Conservation (phyloP, 1,140 invertebrate species). For the Prorops nasuta region DNA sequence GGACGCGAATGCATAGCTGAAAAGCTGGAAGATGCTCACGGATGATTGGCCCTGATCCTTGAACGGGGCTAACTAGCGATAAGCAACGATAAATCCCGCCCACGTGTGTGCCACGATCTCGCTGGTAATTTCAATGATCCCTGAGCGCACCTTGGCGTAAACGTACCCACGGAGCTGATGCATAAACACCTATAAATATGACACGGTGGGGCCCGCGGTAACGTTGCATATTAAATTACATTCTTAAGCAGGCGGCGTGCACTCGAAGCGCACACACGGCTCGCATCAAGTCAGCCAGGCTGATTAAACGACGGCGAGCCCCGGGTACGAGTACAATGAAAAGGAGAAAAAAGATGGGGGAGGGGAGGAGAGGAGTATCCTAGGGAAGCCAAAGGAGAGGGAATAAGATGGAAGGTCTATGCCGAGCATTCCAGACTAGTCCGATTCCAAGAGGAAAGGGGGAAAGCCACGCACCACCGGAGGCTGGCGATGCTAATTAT, state of each 20-base stretch:
- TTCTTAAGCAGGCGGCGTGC: constrained; percentile 36
- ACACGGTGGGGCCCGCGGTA: constrained; percentile 32
- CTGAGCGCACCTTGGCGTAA: constrained; percentile 22
- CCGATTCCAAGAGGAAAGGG: constrained; percentile 4
- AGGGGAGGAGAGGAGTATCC: constrained; percentile 2
- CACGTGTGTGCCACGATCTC: no score
- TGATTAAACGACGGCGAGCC: constrained; percentile 37
- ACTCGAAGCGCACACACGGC: constrained; percentile 18
- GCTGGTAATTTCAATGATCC: constrained; percentile 37
- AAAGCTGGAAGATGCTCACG: no score
- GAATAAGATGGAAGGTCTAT: constrained; percentile 7
- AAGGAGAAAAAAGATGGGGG: background rate
- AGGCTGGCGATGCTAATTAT: constrained; percentile 47
- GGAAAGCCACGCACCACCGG: constrained; percentile 15
- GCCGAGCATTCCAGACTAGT: constrained; percentile 14
- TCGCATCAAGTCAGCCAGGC: constrained; percentile 32
- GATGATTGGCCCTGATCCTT: no score
- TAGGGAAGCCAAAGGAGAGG: constrained; percentile 1
- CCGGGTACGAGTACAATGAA: constrained; percentile 1
- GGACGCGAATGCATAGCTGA: no score
- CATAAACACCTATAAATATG: constrained; percentile 46
- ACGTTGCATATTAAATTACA: constrained; percentile 48
- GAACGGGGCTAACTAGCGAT: constrained; percentile 22
- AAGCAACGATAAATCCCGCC: constrained; percentile 33
- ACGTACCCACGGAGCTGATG: constrained; percentile 30